Conservation (phyloP, 2,888 invertebrate genomes). For the Chalcis sispes region DNA sequence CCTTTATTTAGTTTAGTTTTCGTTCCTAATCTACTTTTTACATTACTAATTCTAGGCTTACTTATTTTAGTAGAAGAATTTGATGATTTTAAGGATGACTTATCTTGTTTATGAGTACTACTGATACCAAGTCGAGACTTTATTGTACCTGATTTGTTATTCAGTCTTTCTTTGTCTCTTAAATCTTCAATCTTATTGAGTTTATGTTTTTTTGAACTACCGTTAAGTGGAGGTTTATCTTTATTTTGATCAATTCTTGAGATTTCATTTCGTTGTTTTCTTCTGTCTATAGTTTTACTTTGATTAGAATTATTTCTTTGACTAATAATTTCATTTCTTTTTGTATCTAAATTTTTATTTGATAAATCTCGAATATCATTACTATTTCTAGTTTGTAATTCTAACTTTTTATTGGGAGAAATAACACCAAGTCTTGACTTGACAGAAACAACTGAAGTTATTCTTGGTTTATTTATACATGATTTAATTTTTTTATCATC, state of each 20-base stretch:
- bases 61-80: conserved; percentile 54
- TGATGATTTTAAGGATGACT: conserved; percentile 39
- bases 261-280: conserved; percentile 52
- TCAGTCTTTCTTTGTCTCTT: conserved; percentile 35
- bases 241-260: conserved; percentile 57
- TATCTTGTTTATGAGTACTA: conserved; percentile 44
- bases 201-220: conserved; percentile 60
- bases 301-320: conserved; percentile 57
- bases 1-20: conserved; percentile 34
- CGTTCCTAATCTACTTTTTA: conserved; percentile 70
- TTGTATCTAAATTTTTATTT: conserved; percentile 59
- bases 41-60: conserved; percentile 63
- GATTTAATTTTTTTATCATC: conserved; percentile 43
- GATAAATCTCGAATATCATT: conserved; percentile 36
- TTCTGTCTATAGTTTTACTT: conserved; percentile 53
- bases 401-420: conserved; percentile 67
- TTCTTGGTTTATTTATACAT: conserved; percentile 69
- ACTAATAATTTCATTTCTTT: conserved; percentile 60
- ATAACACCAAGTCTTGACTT: conserved; percentile 68
- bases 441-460: conserved; percentile 72
- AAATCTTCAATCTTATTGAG: conserved; percentile 52
- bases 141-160: conserved; percentile 59
- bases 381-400: conserved; percentile 48
- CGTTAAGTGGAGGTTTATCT: conserved; percentile 50
- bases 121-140: conserved; percentile 68